Conservation (phyloP, 2,888 invertebrate species). For the Camponotus fellah region DNA sequence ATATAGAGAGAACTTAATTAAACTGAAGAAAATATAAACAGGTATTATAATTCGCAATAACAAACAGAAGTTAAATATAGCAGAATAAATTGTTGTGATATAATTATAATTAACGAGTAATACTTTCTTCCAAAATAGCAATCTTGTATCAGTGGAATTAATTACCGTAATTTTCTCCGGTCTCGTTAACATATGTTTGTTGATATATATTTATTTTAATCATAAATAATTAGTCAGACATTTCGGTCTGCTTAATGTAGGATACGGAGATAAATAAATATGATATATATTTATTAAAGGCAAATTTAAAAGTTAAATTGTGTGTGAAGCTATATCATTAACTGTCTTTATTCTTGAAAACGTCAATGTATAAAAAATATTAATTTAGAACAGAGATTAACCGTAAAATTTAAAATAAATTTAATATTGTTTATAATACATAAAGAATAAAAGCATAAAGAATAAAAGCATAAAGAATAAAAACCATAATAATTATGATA, state of each 20-base stretch:
- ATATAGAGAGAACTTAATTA: slow-evolving; percentile 15
- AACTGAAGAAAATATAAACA: background rate
- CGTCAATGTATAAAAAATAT: background rate
- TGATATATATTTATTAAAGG: slow-evolving; percentile 43
- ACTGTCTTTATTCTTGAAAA: background rate
- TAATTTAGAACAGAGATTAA: slow-evolving; percentile 18
- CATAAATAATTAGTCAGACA: slow-evolving; percentile 24
- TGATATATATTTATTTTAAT: slow-evolving; percentile 42
- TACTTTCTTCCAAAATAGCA: slow-evolving; percentile 28
- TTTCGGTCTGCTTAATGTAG: background rate
- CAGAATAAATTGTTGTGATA: slow-evolving; percentile 7
- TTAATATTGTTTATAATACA: background rate
- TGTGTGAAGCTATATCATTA: background rate
- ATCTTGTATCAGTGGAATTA: slow-evolving; percentile 18
- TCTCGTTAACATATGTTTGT: slow-evolving; percentile 36
- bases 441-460: background rate
- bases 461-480: background rate
- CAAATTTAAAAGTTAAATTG: slow-evolving; percentile 14
- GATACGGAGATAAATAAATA: slow-evolving; percentile 26
- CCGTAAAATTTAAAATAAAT: background rate
- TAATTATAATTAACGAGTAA: background rate
- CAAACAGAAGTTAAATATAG: slow-evolving; percentile 14
- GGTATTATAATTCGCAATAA: slow-evolving; percentile 1
- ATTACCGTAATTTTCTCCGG: slow-evolving; percentile 24
- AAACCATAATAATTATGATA: background rate